Base-by-base conservation (phyloP, 2,113 vertebrate genomes). In the Steatornis caripensis region DNA sequence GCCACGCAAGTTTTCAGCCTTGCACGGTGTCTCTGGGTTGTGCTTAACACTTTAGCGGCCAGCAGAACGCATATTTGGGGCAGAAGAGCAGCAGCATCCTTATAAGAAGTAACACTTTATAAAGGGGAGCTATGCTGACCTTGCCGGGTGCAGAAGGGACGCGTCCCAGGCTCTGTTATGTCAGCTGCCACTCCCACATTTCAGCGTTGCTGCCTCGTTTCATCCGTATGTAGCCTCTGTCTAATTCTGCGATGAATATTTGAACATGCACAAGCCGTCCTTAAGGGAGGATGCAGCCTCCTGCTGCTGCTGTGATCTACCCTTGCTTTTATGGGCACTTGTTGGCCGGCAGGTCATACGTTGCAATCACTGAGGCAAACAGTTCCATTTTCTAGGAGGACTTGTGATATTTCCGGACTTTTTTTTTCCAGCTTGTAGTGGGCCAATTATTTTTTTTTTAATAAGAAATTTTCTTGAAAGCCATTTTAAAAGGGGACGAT, bases 21-120 rank as follows among this genome's bases (percentile, higher is more conserved):
- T 48, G 6, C 19, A 15, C 2, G 0, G 19, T 30, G 3, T 30
- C 53, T 77, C 48, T n/a, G 43, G 36, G 16, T 39, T 60, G 17
- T 65, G 21, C 7, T 69, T 83, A 41, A 61, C 20, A n/a, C 17
- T 23, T 14, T 46, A 64, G 6, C 45, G 65, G 4, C 62, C 76
- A n/a, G 1, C 11, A 65, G 5, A 19, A 43, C 3, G 61, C 18
- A 6, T 49, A 54, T 86, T 61, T 30, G n/a, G 54, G 49, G 15
- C 22, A 32, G 19, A 57, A 85, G 5, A 65, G 4, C 65, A 60
- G 23, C 68, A 58, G 4, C 3, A 1, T n/a, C 49, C 24, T 6
- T 23, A 2, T 0, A 64, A 82, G 9, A 21, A 3, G 3, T 6
- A 43, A 10, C 1, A 4, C 30, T 60, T 45, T 6, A 10, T 24